These are phyloP conservation scores for Lontra canadensis DNA, from an alignment of 2,113 vertebrate species.

Conservation along the genomic window DNA sequence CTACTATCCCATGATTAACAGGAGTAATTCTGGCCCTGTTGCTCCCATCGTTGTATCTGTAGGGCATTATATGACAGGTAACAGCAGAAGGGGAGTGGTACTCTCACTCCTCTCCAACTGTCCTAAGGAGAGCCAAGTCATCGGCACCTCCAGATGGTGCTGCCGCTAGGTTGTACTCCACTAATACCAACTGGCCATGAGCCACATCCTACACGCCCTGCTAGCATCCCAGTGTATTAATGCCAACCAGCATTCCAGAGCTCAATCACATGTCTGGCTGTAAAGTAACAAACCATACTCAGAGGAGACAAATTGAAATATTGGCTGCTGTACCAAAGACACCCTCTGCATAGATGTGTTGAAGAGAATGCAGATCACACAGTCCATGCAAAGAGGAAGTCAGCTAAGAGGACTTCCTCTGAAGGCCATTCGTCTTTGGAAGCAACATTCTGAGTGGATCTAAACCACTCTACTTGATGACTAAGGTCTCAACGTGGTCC, in stretches of 20 bases:
- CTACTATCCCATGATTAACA: conserved; percentile 74
- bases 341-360: conserved; percentile 76
- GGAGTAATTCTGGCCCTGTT: conserved; percentile 62
- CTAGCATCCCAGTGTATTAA: conserved; percentile 62
- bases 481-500: conserved; percentile 81
- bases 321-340: conserved; percentile 69
- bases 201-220: conserved; percentile 14
- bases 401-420: conserved; percentile 75
- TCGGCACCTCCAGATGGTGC: conserved; percentile 32
- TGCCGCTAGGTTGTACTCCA: conserved; percentile 34
- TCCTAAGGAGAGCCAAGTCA: conserved; percentile 31
- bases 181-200: conserved; percentile 52
- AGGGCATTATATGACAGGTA: neutral
- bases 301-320: conserved; percentile 69
- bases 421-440: conserved; percentile 82
- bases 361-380: conserved; percentile 67
- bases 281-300: conserved; percentile 69
- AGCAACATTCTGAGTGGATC: conserved; percentile 77
- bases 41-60: conserved; percentile 44
- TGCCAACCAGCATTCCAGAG: conserved; percentile 68
- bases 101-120: conserved; percentile 43
- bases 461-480: conserved; percentile 75
- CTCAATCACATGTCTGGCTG: conserved; percentile 66
- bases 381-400: conserved; percentile 67
- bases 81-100: neutral